phyloP scores from a whole-genome alignment of 2,888 invertebrate genomes.

The Uropetala carovei region DNA sequence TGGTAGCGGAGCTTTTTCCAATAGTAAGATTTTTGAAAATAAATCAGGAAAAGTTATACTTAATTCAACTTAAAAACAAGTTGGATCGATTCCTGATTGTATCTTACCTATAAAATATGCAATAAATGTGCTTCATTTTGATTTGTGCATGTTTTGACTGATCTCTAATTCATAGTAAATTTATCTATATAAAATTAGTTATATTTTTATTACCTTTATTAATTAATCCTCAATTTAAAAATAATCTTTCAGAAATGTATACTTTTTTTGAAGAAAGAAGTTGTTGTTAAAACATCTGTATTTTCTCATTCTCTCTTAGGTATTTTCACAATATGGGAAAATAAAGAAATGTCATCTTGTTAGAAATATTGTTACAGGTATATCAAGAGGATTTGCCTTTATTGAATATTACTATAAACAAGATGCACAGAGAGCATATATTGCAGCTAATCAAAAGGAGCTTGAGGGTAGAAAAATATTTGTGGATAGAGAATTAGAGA shows the following conservation, averaged over 20 bases:
- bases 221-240: background rate
- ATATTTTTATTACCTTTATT: background rate
- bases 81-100: too few relatives aligned
- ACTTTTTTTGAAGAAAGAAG: background rate
- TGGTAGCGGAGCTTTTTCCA: too few relatives aligned
- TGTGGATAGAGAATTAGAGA: slow-evolving; percentile 86
- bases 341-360: slow-evolving; percentile 82
- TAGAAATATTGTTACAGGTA: slow-evolving; percentile 89
- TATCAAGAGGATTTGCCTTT: slow-evolving; percentile 90
- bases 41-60: too few relatives aligned
- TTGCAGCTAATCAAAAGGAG: slow-evolving; percentile 78
- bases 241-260: slow-evolving; percentile 28
- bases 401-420: slow-evolving; percentile 84
- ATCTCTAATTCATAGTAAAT: too few relatives aligned
- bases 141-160: too few relatives aligned
- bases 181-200: background rate
- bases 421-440: slow-evolving; percentile 81
- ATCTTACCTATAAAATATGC: too few relatives aligned
- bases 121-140: too few relatives aligned
- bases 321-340: slow-evolving; percentile 82
- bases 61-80: too few relatives aligned
- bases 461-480: slow-evolving; percentile 85
- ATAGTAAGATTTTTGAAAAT: too few relatives aligned
- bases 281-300: slow-evolving; percentile 44
- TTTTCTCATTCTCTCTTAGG: slow-evolving; percentile 75